Conservation (phyloP, 2,888 invertebrate species). For the Parapristionchus giblindavisi region DNA sequence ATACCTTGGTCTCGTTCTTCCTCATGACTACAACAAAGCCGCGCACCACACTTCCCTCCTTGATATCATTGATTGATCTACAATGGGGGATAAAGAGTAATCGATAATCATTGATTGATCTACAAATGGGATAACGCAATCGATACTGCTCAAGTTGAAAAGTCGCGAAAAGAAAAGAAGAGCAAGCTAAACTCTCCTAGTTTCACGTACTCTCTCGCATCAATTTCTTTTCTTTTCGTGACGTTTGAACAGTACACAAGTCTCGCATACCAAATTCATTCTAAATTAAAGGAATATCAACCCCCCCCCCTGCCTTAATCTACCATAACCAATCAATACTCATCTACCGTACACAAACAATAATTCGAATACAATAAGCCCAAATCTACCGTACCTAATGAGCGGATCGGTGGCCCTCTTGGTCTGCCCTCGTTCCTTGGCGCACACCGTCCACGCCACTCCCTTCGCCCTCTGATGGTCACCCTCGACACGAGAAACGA, state of each 20-base stretch:
- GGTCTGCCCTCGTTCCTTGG: constrained; percentile 14
- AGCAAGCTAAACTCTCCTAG: too few species aligned
- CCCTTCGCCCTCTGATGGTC: constrained; percentile 13
- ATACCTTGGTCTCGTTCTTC: constrained; percentile 16
- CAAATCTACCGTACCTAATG: background rate
- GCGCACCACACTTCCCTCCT: background rate
- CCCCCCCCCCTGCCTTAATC: too few species aligned
- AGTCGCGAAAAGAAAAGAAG: too few species aligned
- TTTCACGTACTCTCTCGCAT: too few species aligned
- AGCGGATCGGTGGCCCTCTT: background rate
- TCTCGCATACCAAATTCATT: too few species aligned
- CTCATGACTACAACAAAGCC: constrained; percentile 9
- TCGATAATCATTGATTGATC: too few species aligned
- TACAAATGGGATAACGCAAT: too few species aligned
- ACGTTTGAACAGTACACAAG: too few species aligned
- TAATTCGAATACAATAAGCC: background rate
- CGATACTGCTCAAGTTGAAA: too few species aligned
- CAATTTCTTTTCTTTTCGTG: too few species aligned
- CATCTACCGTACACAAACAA: background rate
- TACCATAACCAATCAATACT: too few species aligned
- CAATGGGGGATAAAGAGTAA: background rate
- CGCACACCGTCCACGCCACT: constrained; percentile 6
- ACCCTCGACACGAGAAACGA: background rate
- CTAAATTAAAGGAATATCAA: too few species aligned
- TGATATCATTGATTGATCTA: constrained; percentile 12